Evolutionary conservation across 1,140 invertebrate species (phyloP), one percentile per base, ranked within the genome.

Genomic region (Ectropis grisescens): DNA sequence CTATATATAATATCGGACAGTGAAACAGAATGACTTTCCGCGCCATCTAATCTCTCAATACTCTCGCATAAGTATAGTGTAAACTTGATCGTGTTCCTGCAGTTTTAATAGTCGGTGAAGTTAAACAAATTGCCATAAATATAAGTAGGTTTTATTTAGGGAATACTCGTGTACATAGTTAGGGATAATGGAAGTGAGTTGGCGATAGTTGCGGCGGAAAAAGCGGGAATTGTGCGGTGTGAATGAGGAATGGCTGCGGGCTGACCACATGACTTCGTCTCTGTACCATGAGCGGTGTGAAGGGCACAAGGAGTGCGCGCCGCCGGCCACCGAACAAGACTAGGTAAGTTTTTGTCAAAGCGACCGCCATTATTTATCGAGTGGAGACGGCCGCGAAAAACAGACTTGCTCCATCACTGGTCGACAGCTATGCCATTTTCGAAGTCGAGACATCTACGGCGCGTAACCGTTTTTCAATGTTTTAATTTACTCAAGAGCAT

Each of bases 111-210:
- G 72, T 76, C 65, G 71, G 65, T 80, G 70, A 75, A 80, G 71
- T 80, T 72, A 70, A 76, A 78, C 70, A 80, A 78, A 80, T 75
- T 80, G 75, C 75, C 75, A 80, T 80, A 80, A 80, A 65, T 71
- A 66, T 80, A 80, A 80, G 75, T 80, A 80, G 75, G 60, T 68
- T 66, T 70, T 70, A 71, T 66, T 66, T 75, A 78, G 70, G 37
- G 35, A 44, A 55, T 78, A 75, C 66, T 50, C 23, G 59, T 81
- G 75, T 81, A 81, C 66, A 81, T 80, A 80, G 66, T 80, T 75
- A 72, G 67, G 58, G 54, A 67, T 46, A 51, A 58, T 70, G 56
- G 58, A 72, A 69, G 70, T 74, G 70, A 61, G 64, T 58, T 65
- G 39, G 62, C 54, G 60, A 52, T 51, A 61, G 56, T 8, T 68